Evolutionary conservation across 2,888 invertebrate genomes (phyloP), one percentile per base, ranked within the genome.

Genomic region (Julus scanicus): DNA sequence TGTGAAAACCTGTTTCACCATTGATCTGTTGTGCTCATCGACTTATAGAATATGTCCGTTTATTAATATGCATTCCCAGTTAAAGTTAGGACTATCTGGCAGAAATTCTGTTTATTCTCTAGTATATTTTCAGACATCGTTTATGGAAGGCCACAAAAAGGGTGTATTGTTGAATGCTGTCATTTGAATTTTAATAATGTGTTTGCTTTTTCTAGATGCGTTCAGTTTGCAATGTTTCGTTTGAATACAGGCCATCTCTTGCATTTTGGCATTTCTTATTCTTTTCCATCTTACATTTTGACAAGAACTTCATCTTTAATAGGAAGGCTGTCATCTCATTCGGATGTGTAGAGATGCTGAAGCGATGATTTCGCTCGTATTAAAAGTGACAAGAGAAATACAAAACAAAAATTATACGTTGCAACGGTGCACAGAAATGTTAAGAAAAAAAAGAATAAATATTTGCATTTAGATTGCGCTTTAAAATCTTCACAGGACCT

Each of bases 351-450:
- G 63, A 71, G 63, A 71, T 71, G 63, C 63, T 5, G 63, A 71
- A 17, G 20, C 63, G 63, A 71, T 71, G 63, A 71, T 71, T 71
- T 71, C 63, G 20, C 63, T 71, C 63, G 63, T 71, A 71, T 71
- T 71, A 71, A 71, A 71, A 71, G 63, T 71, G 63, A 71, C 63
- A 71, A 71, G 63, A 71, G 20, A 71, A 71, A 71, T 71, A 71
- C 63, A 71, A 71, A 71, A 20, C 63, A 57, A 71, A 71, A 71
- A 71, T 20, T 71, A 71, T 71, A 44, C 44, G 44, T 44, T 44
- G 44, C 44, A 8, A 44, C 44, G 44, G 63, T 71, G 63, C 63
- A 8, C 6, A 20, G 20, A 71, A 2, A 71, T 20, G 63, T 17
- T 71, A 6, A 0, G 1, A 17, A 20, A 20, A 8, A 44, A 44